Evolutionary conservation across 2,888 invertebrate genomes (phyloP).

Genomic region (Watsonalla binaria): DNA sequence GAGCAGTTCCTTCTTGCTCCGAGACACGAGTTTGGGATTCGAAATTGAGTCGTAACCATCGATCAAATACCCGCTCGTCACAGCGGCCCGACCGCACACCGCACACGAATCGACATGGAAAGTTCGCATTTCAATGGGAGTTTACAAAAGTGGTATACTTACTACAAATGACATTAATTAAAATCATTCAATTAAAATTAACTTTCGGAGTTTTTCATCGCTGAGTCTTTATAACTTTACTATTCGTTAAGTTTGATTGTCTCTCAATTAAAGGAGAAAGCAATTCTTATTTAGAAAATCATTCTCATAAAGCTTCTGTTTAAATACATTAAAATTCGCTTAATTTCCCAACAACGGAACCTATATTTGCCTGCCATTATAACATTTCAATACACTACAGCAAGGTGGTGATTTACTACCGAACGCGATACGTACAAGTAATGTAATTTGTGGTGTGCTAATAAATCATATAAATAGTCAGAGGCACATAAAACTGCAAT

Average conservation of each 20-base stretch:
- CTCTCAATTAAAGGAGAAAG: too few species aligned
- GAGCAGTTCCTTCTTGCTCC: constrained; percentile 11
- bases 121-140: background rate
- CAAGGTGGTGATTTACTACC: constrained; percentile 12
- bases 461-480: constrained; percentile 57
- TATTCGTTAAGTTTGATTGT: too few species aligned
- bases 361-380: background rate
- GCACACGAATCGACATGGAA: constrained; percentile 32
- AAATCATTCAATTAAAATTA: too few species aligned
- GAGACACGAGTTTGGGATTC: constrained; percentile 30
- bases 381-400: constrained; percentile 9
- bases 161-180: too few species aligned
- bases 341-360: too few species aligned
- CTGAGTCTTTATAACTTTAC: too few species aligned
- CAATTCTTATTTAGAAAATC: too few species aligned
- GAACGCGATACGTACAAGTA: constrained; percentile 38
- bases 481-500: constrained; percentile 35
- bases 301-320: too few species aligned
- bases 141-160: background rate
- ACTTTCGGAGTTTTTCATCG: too few species aligned
- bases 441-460: constrained; percentile 52
- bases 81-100: constrained; percentile 59
- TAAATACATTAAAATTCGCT: too few species aligned
- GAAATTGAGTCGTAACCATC: constrained; percentile 61
- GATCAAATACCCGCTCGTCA: constrained; percentile 63